These are phyloP conservation scores for Leptinotarsa haldemani DNA, from an alignment of 2,888 invertebrate genomes.

Conservation along the genomic window DNA sequence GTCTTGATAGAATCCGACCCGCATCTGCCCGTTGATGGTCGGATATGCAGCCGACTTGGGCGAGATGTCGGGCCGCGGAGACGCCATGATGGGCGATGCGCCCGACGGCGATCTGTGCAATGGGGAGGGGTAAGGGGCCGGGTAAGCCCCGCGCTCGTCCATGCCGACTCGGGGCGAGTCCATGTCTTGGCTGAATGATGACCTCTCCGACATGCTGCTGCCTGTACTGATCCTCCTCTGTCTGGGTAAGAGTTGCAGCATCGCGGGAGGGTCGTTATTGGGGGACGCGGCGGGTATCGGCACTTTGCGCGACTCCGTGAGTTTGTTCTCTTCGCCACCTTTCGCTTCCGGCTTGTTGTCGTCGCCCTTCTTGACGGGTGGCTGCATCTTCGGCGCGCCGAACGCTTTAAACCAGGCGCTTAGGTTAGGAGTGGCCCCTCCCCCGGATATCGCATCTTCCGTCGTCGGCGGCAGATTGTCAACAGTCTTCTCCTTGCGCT, in stretches of 20 bases:
- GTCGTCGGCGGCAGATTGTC: conserved; percentile 46
- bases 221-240: conserved; percentile 82
- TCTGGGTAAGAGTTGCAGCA: conserved; percentile 57
- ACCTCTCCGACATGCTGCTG: conserved; percentile 82
- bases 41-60: conserved; percentile 77
- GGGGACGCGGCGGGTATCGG: conserved; percentile 57
- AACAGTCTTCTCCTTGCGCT: conserved; percentile 57
- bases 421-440: conserved; percentile 82
- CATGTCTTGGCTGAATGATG: conserved; percentile 82
- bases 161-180: conserved; percentile 77
- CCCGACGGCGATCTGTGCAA: conserved; percentile 78
- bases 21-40: conserved; percentile 82
- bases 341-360: conserved; percentile 64
- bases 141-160: conserved; percentile 73
- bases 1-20: conserved; percentile 91
- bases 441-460: conserved; percentile 58
- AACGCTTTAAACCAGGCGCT: conserved; percentile 95
- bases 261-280: conserved; percentile 62
- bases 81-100: conserved; percentile 74
- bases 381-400: conserved; percentile 81
- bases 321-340: conserved; percentile 61
- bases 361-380: conserved; percentile 73
- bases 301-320: conserved; percentile 58
- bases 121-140: conserved; percentile 80
- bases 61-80: conserved; percentile 78